Evolutionary conservation across 1,140 invertebrate species (phyloP), one percentile per base, ranked within the genome.

Genomic region (Lordiphosa mommai): DNA sequence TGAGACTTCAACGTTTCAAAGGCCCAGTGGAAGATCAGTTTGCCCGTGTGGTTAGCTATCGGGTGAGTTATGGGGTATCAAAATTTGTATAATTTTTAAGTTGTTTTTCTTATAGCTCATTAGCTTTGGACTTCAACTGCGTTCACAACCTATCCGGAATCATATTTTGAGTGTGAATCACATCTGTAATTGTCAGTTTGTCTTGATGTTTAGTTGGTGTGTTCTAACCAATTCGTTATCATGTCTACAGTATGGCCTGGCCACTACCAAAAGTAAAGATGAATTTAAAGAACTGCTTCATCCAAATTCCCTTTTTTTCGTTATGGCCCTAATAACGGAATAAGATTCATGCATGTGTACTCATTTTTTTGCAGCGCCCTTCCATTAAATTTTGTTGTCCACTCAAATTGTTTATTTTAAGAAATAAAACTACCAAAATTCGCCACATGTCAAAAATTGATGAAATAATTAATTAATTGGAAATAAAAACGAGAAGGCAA

Each of bases 131-230:
- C 10, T 49, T 1, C 55, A 60, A 9, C 16, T 34, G 6, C 36
- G 34, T 0, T 37, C 36, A 5, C 33, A 61, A 7, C 56, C 36
- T 0, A 59, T 61, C 0, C 40, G 40, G 3, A 61, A 49, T 29
- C 29, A 59, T 4, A 59, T 61, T 27, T 40, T 60, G 4, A 56
- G 27, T 13, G 7, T 38, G 8, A 2, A 60, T 23, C 27, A 61
- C 6, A 36, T 59, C 9, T 61, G 59, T 9, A n/a, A 36, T 2
- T 13, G 59, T 4, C 8, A 29, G n/a, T 59, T 59, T 10, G 29
- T 59, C 1, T 3, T 61, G 41, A 16, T 49, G 8, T 61, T 49
- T 13, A 27, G 49, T n/a, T 59, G 47, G 4, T 59, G 59, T 6
- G 12, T 13, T 1, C 10, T 60, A 3, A 7, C 49, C 3, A 61